Evolutionary conservation across 1,140 invertebrate genomes (phyloP).

Genomic region (Microplitis demolitor): DNA sequence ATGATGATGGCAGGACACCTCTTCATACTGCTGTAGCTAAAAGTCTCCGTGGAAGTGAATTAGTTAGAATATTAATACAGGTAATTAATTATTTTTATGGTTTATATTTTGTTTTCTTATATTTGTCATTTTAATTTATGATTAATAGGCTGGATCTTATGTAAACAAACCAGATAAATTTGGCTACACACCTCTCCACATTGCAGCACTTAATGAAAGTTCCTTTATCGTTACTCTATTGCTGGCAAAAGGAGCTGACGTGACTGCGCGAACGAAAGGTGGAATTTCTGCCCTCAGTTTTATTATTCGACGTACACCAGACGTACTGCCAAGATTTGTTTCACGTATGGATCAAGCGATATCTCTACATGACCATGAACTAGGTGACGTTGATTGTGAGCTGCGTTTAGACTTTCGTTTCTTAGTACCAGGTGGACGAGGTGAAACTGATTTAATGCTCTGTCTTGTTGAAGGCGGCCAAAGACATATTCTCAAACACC

Average conservation of each 20-base stretch:
- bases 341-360: conserved; percentile 77
- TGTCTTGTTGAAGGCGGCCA: conserved; percentile 79
- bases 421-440: conserved; percentile 68
- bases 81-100: conserved; percentile 29
- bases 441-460: conserved; percentile 74
- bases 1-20: conserved; percentile 74
- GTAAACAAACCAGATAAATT: conserved; percentile 79
- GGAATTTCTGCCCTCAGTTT: conserved; percentile 79
- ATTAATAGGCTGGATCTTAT: conserved; percentile 70
- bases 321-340: conserved; percentile 74
- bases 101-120: neutral
- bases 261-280: conserved; percentile 80
- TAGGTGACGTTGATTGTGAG: conserved; percentile 83
- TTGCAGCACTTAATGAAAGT: conserved; percentile 83
- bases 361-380: conserved; percentile 77
- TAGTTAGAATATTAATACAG: conserved; percentile 66
- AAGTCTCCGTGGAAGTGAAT: conserved; percentile 73
- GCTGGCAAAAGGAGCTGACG: conserved; percentile 78
- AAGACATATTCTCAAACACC: conserved; percentile 77
- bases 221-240: conserved; percentile 77
- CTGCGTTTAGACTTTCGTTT: conserved; percentile 77
- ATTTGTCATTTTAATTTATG: neutral
- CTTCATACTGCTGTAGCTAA: conserved; percentile 81
- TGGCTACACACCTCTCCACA: conserved; percentile 80
- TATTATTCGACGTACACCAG: conserved; percentile 79